Conservation (phyloP, 2,888 invertebrate species). For the Drosophila algonquin region DNA sequence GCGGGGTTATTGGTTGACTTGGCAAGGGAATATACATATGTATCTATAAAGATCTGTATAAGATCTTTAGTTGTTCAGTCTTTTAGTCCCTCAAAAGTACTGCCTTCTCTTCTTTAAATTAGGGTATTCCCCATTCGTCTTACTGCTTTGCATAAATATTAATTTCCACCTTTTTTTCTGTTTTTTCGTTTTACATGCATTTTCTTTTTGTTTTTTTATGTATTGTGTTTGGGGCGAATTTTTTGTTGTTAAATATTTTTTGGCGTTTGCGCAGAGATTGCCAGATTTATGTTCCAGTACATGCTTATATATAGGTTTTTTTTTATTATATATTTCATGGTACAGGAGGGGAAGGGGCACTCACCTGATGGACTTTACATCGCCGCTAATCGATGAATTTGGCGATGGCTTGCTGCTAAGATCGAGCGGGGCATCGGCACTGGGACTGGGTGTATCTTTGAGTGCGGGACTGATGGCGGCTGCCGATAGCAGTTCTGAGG, state of each 20-base stretch:
- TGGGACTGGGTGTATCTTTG: conserved; percentile 85
- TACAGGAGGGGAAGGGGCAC: conserved; percentile 31
- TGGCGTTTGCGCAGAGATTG: conserved; percentile 67
- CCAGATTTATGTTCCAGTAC: conserved; percentile 31
- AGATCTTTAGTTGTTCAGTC: background rate
- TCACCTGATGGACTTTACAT: conserved; percentile 88
- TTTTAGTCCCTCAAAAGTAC: accelerated
- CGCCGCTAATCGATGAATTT: conserved; percentile 83
- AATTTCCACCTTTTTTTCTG: conserved; percentile 38
- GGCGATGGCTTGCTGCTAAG: conserved; percentile 91
- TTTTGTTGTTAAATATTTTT: conserved; percentile 53
- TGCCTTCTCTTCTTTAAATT: accelerated
- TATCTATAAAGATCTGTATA: background rate
- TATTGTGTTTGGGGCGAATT: conserved; percentile 30
- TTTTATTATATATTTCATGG: conserved; percentile 3
- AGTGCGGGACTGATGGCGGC: conserved; percentile 83
- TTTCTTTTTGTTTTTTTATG: conserved; percentile 28
- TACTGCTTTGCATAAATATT: background rate
- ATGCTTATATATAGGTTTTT: conserved; percentile 27
- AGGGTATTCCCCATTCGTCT: conserved; percentile 13
- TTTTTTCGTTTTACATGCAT: conserved; percentile 33
- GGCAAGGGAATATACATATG: background rate
- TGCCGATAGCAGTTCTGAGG: conserved; percentile 82
- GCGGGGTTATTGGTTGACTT: background rate
- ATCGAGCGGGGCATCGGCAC: conserved; percentile 88